Evolutionary conservation across 2,113 vertebrate species (phyloP).

Genomic region (Ginglymostoma cirratum): DNA sequence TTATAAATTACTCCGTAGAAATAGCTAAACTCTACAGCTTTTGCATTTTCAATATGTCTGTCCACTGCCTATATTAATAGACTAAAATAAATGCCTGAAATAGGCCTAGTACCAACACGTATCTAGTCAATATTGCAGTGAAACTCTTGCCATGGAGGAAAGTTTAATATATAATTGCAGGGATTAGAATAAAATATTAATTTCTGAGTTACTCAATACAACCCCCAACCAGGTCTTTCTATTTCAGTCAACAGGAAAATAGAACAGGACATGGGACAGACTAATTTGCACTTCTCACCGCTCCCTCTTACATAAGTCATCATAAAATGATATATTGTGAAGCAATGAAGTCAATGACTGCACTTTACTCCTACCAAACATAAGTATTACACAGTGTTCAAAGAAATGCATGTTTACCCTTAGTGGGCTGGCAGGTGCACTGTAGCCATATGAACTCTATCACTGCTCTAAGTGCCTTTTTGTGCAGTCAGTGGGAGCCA

Average conservation of each 20-base stretch:
- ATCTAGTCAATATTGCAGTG: neutral
- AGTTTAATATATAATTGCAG: neutral
- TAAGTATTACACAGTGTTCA: neutral
- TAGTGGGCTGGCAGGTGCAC: too few species aligned
- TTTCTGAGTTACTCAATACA: neutral
- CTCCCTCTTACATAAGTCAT: neutral
- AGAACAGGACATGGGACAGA: neutral
- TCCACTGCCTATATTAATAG: too few species aligned
- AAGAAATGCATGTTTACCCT: too few species aligned
- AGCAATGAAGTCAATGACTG: neutral
- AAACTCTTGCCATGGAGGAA: neutral
- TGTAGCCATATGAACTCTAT: too few species aligned
- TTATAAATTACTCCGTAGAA: neutral
- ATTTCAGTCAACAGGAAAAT: neutral
- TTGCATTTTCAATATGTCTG: too few species aligned
- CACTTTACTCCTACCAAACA: neutral
- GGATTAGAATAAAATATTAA: neutral
- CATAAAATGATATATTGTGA: neutral
- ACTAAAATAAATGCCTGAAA: neutral
- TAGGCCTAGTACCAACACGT: neutral
- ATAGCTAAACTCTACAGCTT: too few species aligned
- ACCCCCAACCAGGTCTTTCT: neutral
- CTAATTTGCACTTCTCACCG: neutral
- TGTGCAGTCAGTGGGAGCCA: too few species aligned
- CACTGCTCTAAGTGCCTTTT: too few species aligned